A percentile compares a stretch with the other conserved stretches of the same genome.
These are phyloP conservation scores for Elymnias hypermnestra DNA, from an alignment of 1,140 invertebrate genomes.

Conservation along the genomic window DNA sequence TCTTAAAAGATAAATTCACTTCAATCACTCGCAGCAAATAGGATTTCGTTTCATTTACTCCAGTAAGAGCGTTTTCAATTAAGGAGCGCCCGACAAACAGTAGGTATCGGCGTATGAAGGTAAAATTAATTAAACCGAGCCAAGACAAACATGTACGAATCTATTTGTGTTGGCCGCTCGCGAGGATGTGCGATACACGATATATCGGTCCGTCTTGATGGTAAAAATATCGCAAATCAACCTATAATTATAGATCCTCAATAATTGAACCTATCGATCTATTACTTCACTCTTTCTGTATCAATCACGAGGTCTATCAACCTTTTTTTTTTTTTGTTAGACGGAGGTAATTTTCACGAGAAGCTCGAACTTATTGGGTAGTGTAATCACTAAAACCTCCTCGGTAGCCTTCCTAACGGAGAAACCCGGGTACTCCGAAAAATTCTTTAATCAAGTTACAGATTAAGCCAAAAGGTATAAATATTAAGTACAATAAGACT, in stretches of 20 bases:
- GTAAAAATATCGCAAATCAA: slow-evolving; percentile 16
- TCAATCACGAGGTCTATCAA: no score
- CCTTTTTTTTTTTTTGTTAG: no score
- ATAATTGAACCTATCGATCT: no score
- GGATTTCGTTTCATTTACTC: slow-evolving; percentile 73
- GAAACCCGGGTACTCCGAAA: no score
- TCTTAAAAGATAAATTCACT: slow-evolving; percentile 74
- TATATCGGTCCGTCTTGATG: slow-evolving; percentile 14
- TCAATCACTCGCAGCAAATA: slow-evolving; percentile 72
- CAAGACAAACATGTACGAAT: slow-evolving; percentile 73
- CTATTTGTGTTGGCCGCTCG: slow-evolving; percentile 67
- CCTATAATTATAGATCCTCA: neutral
- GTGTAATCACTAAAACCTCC: no score
- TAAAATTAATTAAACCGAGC: slow-evolving; percentile 74
- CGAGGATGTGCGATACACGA: slow-evolving; percentile 35
- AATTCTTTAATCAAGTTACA: no score
- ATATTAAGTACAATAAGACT: no score
- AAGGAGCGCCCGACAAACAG: slow-evolving; percentile 69
- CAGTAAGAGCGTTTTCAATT: slow-evolving; percentile 74
- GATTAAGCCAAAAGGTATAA: no score
- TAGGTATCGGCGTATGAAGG: slow-evolving; percentile 73
- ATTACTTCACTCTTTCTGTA: no score
- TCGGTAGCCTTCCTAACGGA: no score
- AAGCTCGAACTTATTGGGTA: no score
- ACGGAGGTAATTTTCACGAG: no score